A percentile compares a stretch with the other conserved stretches of the same genome.
phyloP scores from a whole-genome alignment of 2,113 vertebrate genomes.

The Coptodon rendalli region DNA sequence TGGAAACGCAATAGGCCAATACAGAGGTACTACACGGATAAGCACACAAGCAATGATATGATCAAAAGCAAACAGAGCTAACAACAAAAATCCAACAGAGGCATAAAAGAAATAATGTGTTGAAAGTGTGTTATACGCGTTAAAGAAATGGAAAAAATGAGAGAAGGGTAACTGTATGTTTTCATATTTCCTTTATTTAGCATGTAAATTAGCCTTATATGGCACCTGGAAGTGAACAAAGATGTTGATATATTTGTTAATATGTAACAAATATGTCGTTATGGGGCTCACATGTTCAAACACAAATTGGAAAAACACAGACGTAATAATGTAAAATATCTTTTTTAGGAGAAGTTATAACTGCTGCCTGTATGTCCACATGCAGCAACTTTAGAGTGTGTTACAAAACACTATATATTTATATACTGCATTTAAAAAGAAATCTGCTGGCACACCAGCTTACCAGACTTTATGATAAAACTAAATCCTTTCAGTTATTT shows the following conservation, averaged over 20 bases:
- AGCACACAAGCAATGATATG: neutral
- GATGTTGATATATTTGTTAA: neutral
- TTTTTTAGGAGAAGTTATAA: neutral
- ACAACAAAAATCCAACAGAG: neutral
- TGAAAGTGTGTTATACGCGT: neutral
- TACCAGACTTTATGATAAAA: neutral
- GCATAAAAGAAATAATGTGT: neutral
- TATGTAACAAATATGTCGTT: neutral
- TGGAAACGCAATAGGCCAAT: accelerated
- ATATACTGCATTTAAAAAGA: neutral
- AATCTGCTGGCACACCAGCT: neutral
- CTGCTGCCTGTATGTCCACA: neutral
- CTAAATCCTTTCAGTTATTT: neutral
- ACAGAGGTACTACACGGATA: neutral
- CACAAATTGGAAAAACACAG: accelerated
- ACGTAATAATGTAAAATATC: neutral
- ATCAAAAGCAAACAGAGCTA: neutral
- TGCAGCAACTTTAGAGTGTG: neutral
- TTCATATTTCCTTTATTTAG: neutral
- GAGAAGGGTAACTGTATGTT: neutral
- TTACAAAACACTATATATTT: neutral
- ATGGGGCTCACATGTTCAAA: neutral
- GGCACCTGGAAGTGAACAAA: neutral
- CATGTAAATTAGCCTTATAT: neutral
- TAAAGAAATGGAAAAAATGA: neutral